phyloP scores from a whole-genome alignment of 2,888 invertebrate genomes.

The Pyrrhosoma nymphula region DNA sequence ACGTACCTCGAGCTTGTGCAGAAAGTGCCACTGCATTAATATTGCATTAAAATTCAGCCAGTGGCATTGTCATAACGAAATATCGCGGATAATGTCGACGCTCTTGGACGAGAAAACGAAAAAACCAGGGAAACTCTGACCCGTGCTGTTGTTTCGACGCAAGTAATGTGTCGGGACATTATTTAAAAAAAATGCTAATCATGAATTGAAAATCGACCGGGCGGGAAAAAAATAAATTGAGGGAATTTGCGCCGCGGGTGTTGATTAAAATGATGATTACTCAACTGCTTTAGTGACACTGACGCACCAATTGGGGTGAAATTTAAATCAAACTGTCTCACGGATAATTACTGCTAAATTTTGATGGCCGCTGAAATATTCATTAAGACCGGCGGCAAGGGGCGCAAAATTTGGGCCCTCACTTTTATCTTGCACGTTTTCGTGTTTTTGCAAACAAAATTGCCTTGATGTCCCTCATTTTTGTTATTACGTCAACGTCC shows the following conservation, averaged over 20 bases:
- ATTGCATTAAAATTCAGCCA: constrained; percentile 12
- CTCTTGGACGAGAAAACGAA: neutral
- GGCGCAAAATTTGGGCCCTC: neutral
- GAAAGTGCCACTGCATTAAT: neutral
- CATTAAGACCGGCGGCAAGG: neutral
- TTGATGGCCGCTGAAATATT: constrained; percentile 2
- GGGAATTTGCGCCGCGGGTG: constrained; percentile 20
- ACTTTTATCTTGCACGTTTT: neutral
- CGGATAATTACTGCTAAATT: constrained; percentile 21
- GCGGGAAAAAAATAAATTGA: neutral
- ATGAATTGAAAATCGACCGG: constrained; percentile 27
- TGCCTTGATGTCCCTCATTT: neutral
- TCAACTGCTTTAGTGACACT: constrained; percentile 31
- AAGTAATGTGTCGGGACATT: neutral
- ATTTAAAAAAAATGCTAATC: constrained; percentile 16
- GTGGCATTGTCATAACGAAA: neutral
- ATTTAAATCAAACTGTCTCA: neutral
- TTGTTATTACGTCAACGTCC: neutral
- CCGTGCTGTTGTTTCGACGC: neutral
- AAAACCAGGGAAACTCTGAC: neutral
- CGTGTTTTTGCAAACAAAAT: neutral
- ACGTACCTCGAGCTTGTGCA: neutral
- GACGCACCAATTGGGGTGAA: constrained; percentile 4
- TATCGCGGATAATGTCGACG: neutral
- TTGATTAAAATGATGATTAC: constrained; percentile 39